Conservation (phyloP, 2,113 vertebrate species). For the Micromys minutus region DNA sequence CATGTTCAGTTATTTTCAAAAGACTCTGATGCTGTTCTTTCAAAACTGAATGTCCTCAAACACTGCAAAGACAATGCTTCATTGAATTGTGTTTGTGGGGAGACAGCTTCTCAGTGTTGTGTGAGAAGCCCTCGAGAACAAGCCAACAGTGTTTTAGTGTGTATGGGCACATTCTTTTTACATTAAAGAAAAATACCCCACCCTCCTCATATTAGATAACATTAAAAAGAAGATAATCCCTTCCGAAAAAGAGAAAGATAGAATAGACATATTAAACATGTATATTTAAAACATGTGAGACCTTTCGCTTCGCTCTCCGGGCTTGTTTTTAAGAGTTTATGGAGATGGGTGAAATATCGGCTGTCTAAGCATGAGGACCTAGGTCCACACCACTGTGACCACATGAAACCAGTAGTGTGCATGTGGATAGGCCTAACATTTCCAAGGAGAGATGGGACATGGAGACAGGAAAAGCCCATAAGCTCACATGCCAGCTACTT, state of each 20-base stretch:
- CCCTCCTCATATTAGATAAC: slow-evolving; percentile 48
- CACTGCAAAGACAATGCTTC: slow-evolving; percentile 78
- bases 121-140: slow-evolving; percentile 58
- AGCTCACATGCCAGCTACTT: neutral
- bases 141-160: slow-evolving; percentile 42
- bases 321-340: neutral
- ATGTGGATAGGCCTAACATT: neutral
- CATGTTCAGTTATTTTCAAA: slow-evolving; percentile 81
- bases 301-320: neutral
- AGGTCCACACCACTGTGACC: neutral
- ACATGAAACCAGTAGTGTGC: too few species aligned
- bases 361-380: neutral
- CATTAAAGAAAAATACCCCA: slow-evolving; percentile 63
- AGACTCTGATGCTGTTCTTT: slow-evolving; percentile 79
- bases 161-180: slow-evolving; percentile 54
- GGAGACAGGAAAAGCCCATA: neutral
- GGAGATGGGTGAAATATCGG: neutral
- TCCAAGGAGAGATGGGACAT: too few species aligned
- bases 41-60: slow-evolving; percentile 78
- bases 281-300: neutral
- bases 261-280: neutral
- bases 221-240: slow-evolving; percentile 46
- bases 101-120: slow-evolving; percentile 70
- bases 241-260: neutral
- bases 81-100: slow-evolving; percentile 55